phyloP scores from a whole-genome alignment of 64 coral and sea anemone species.

The Actinia tenebrosa region DNA sequence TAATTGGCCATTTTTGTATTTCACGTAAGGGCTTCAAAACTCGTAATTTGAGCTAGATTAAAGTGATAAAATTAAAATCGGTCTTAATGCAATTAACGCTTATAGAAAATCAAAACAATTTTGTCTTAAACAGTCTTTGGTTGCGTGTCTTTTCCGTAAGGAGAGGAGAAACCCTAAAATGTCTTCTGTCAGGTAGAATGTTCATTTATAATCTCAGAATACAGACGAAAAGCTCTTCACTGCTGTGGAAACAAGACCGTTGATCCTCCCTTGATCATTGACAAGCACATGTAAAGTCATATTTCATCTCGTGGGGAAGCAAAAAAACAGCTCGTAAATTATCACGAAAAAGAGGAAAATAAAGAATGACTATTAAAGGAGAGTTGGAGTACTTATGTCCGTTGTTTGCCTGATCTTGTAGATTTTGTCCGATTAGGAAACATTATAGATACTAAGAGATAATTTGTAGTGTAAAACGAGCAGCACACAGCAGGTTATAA shows the following conservation, averaged over 20 bases:
- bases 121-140: background rate
- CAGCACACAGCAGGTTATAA: background rate
- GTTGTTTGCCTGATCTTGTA: background rate
- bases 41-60: background rate
- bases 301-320: background rate
- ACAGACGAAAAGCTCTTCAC: background rate
- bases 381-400: background rate
- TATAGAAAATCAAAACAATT: conserved; percentile 11
- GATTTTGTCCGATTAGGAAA: conserved; percentile 11
- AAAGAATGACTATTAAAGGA: background rate
- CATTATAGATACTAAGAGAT: background rate
- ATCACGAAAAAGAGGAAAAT: background rate
- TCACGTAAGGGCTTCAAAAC: background rate
- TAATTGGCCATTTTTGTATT: background rate
- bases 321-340: background rate
- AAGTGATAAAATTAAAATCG: background rate
- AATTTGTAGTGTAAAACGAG: conserved; percentile 5
- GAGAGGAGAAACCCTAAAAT: background rate
- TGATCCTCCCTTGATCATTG: background rate
- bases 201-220: background rate
- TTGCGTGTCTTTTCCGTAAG: background rate
- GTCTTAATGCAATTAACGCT: background rate
- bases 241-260: background rate
- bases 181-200: background rate
- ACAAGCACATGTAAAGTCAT: background rate